Evolutionary conservation across 2,888 invertebrate genomes (phyloP), one percentile per base, ranked within the genome.

Genomic region (Leuctra nigra): DNA sequence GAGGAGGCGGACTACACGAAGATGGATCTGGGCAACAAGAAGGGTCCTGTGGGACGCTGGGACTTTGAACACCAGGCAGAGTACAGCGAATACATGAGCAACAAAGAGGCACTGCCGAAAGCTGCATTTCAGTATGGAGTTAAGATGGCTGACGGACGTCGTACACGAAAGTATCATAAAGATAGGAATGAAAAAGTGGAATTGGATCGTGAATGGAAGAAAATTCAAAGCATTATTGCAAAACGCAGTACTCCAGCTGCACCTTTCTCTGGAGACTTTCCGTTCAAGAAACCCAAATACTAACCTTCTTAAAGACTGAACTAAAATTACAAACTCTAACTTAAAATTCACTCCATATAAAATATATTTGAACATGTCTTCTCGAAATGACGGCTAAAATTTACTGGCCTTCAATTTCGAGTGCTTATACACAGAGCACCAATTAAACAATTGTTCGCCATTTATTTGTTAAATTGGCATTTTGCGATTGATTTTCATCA

Each of bases 81-180:
- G 67, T 99, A 98, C 72, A 95, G 95, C 0, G 93, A 93, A 59
- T 99, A 99, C 73, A 99, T 98, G 97, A 93, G 94, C 68, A 91
- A 91, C 64, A 95, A 96, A 70, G 98, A 99, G 73, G 98, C 98
- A 0, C 69, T 98, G 60, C 98, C 98, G 0, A 99, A 99, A 70
- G 99, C 98, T 0, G 98, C 98, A 1, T 99, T 98, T 76, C 99
- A 99, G 70, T 99, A 97, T 73, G 99, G 99, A 6, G 91, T 98
- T 1, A 99, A 99, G 76, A 98, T 97, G 82, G 92, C 93, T 44
- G 98, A 99, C 71, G 92, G 99, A 0, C 80, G 98, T 47, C 88
- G 95, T 72, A 99, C 98, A 0, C 80, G 97, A 59, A 91, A 98
- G 68, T 92, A 91, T 62, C 81, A 80, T 63, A 91, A 91, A 65